Evolutionary conservation across 2,797 vertebrate species (phyloP).

Genomic region (Cirrhinus molitorella): DNA sequence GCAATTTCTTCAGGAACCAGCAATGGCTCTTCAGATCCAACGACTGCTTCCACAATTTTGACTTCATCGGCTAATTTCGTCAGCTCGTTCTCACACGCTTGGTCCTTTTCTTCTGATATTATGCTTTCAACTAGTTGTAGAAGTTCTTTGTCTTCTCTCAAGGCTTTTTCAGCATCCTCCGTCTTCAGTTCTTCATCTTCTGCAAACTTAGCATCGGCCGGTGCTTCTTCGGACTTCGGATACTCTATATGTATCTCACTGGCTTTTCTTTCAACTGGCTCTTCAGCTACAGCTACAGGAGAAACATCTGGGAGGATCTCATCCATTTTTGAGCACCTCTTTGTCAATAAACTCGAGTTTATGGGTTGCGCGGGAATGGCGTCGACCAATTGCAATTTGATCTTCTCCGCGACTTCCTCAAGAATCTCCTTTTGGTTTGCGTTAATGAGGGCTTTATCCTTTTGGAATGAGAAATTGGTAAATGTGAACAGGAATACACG

Average conservation of each 20-base stretch:
- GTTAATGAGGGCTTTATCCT: conserved; percentile 58
- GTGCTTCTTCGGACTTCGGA: conserved; percentile 41
- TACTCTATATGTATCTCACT: neutral
- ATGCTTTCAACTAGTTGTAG: neutral
- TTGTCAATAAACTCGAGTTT: neutral
- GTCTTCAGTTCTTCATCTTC: neutral
- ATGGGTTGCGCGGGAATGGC: neutral
- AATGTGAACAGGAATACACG: conserved; percentile 36
- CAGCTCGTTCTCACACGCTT: neutral
- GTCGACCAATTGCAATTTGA: conserved; percentile 27
- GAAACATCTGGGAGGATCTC: neutral
- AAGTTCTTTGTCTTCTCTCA: neutral
- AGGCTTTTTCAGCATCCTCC: neutral
- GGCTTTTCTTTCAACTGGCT: conserved; percentile 5
- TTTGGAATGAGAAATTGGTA: conserved; percentile 67
- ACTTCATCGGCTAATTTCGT: neutral
- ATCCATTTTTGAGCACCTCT: neutral
- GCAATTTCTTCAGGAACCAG: conserved; percentile 1
- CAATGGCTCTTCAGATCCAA: neutral
- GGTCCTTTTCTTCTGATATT: neutral
- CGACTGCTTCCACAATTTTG: neutral
- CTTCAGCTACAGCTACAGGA: conserved; percentile 18
- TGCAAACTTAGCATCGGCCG: conserved; percentile 9
- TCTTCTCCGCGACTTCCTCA: conserved; percentile 4
- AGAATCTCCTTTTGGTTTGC: conserved; percentile 6